These are phyloP conservation scores for Cyprinella venusta DNA, from an alignment of 2,797 vertebrate species.

Conservation along the genomic window DNA sequence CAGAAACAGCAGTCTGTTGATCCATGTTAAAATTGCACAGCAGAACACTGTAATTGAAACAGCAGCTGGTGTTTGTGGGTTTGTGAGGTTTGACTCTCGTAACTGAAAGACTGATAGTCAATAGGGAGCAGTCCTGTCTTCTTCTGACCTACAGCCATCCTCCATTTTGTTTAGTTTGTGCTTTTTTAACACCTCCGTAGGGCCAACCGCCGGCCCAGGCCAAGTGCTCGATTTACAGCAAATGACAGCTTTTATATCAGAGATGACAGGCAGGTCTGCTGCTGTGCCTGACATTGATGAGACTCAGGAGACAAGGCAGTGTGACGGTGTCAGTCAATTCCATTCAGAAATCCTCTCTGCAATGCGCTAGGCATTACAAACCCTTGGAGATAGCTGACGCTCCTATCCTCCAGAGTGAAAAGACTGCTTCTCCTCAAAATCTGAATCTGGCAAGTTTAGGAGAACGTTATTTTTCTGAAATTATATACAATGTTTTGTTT, in stretches of 20 bases:
- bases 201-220: slow-evolving; percentile 28
- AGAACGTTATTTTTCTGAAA: slow-evolving; percentile 53
- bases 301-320: slow-evolving; percentile 48
- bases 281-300: slow-evolving; percentile 54
- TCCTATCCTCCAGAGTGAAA: slow-evolving; percentile 19
- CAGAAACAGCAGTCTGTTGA: slow-evolving; percentile 37
- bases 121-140: slow-evolving; percentile 20
- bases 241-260: slow-evolving; percentile 54
- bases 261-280: slow-evolving; percentile 46
- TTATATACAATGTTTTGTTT: slow-evolving; percentile 61
- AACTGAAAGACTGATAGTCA: slow-evolving; percentile 35
- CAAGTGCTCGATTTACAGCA: slow-evolving; percentile 46
- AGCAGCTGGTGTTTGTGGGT: slow-evolving; percentile 77
- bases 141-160: slow-evolving; percentile 29
- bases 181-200: slow-evolving; percentile 45
- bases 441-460: slow-evolving; percentile 54
- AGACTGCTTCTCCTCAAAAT: slow-evolving; percentile 41
- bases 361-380: slow-evolving; percentile 31
- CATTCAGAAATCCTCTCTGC: slow-evolving; percentile 45
- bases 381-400: slow-evolving; percentile 25
- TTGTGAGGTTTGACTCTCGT: slow-evolving; percentile 66
- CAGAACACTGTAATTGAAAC: slow-evolving; percentile 74
- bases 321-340: slow-evolving; percentile 45
- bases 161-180: slow-evolving; percentile 45
- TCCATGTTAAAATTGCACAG: slow-evolving; percentile 68